Evolutionary conservation across 1,140 invertebrate genomes (phyloP).

Genomic region (Drosophila athabasca): DNA sequence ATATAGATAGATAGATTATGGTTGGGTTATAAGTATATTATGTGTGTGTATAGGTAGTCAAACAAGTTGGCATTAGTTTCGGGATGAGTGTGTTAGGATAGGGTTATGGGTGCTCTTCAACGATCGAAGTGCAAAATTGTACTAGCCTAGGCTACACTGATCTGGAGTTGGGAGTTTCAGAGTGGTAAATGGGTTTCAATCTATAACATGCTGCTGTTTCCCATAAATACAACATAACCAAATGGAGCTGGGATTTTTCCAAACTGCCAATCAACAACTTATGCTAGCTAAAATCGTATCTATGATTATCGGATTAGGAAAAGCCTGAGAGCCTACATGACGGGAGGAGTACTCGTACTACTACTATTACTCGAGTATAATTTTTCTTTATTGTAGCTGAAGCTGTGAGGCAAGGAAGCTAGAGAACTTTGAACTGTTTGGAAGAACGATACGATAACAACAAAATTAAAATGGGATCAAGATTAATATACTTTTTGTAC

Average conservation of each 20-base stretch:
- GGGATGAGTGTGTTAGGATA: constrained; percentile 40
- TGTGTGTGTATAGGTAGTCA: constrained; percentile 30
- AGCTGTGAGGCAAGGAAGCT: constrained; percentile 32
- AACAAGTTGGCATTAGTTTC: constrained; percentile 19
- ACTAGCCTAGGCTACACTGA: constrained; percentile 66
- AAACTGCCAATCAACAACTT: constrained; percentile 45
- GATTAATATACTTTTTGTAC: constrained; percentile 45
- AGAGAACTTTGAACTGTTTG: constrained; percentile 48
- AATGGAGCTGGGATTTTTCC: constrained; percentile 17
- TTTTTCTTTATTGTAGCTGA: constrained; percentile 12
- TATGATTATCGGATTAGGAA: constrained; percentile 31
- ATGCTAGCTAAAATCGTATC: constrained; percentile 41
- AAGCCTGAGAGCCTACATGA: constrained; percentile 38
- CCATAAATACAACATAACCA: constrained; percentile 27
- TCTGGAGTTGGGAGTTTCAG: not conserved
- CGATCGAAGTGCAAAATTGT: constrained; percentile 38
- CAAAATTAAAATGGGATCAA: constrained; percentile 20
- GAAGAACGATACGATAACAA: constrained; percentile 66
- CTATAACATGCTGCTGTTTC: constrained; percentile 33
- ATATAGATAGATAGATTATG: constrained; percentile 35
- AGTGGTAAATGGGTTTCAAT: constrained; percentile 13
- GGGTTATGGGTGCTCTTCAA: constrained; percentile 25
- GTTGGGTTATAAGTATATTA: constrained; percentile 32
- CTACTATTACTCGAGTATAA: constrained; percentile 19
- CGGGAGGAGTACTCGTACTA: constrained; percentile 2